Conservation (phyloP, 2,888 invertebrate species). For the Diplolepis rosae region DNA sequence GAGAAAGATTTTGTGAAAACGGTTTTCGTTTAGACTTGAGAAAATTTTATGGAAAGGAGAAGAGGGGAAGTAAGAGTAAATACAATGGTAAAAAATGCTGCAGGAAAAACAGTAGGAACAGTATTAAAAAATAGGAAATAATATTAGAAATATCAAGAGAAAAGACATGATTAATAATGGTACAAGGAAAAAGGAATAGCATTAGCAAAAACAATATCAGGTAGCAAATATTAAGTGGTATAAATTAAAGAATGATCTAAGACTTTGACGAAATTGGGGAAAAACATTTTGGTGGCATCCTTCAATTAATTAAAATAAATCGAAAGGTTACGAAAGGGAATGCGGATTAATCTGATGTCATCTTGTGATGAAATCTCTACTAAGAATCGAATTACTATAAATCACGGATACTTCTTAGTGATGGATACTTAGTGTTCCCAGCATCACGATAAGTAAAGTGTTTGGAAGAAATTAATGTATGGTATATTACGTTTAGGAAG, state of each 20-base stretch:
- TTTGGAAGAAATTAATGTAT: not conserved
- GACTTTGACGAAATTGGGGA: slow-evolving; percentile 6
- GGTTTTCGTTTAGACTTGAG: not conserved
- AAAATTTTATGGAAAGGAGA: not conserved
- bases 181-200: not conserved
- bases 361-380: not conserved
- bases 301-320: not conserved
- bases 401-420: not conserved
- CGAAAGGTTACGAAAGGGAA: slow-evolving; percentile 3
- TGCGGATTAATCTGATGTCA: slow-evolving; percentile 18
- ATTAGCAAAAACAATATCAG: not conserved
- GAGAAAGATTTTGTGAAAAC: not conserved
- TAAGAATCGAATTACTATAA: slow-evolving; percentile 24
- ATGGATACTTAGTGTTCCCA: not conserved
- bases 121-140: not conserved
- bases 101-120: not conserved
- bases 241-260: not conserved
- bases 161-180: not conserved
- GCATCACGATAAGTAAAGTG: slow-evolving; percentile 12
- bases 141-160: not conserved
- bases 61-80: not conserved
- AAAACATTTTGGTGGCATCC: not conserved
- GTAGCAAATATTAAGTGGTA: not conserved
- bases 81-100: not conserved
- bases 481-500: not conserved